Percentiles rank a stretch among this genome's conserved stretches.
These are phyloP conservation scores for Chrysopa pallens DNA, from an alignment of 1,140 invertebrate species.

Conservation along the genomic window DNA sequence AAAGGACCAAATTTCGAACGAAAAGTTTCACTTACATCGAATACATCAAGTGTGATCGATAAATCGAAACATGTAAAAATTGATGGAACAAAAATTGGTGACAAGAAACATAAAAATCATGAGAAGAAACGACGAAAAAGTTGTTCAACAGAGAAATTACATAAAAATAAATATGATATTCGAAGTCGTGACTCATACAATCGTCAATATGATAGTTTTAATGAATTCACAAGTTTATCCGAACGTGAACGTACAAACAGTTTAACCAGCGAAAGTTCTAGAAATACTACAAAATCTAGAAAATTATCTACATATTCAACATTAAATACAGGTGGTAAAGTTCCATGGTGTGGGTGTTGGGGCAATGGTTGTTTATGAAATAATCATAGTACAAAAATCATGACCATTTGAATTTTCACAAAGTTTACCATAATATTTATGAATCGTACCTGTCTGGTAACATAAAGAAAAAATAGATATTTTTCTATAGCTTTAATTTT, in stretches of 20 bases:
- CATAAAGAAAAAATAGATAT: too few relatives aligned
- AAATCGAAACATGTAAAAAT: neutral
- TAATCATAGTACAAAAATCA: too few relatives aligned
- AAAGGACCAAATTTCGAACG: neutral
- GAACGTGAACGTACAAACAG: constrained; percentile 53
- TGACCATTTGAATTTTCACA: too few relatives aligned
- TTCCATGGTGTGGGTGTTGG: constrained; percentile 79
- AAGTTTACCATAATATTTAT: too few relatives aligned
- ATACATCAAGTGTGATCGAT: neutral
- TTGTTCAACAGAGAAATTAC: neutral
- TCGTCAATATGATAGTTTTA: constrained; percentile 15
- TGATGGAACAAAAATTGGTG: too few relatives aligned
- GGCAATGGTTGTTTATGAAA: constrained; percentile 58
- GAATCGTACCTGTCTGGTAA: too few relatives aligned
- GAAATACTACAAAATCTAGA: constrained; percentile 30
- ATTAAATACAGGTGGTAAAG: constrained; percentile 34
- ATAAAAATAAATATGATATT: too few relatives aligned
- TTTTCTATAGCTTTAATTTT: too few relatives aligned
- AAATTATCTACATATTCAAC: constrained; percentile 37
- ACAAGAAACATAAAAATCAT: too few relatives aligned
- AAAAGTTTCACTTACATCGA: neutral
- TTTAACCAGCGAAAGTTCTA: constrained; percentile 33
- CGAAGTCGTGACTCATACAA: neutral
- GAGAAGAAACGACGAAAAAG: neutral
- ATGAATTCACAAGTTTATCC: constrained; percentile 31